Evolutionary conservation across 2,888 invertebrate genomes (phyloP), one percentile per base, ranked within the genome.

Genomic region (Cryptocephalus primarius): DNA sequence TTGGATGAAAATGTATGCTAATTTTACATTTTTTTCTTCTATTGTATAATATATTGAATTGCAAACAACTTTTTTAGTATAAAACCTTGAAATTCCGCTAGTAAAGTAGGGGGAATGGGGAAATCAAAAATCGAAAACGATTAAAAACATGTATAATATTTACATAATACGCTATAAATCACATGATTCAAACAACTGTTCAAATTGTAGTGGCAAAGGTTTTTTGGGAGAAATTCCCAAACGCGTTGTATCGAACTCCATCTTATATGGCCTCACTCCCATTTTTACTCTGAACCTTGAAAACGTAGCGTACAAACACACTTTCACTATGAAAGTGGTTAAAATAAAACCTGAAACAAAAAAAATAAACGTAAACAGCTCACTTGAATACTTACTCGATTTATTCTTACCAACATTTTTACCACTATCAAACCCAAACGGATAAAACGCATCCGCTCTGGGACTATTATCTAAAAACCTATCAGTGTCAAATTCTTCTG

Each of bases 401-500:
- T 39, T 9, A 4, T 36, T 46, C 48, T 48, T 42, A 56, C 56
- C 44, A 43, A 56, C 49, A 33, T 46, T 43, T 32, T 43, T 49
- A 14, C 43, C 40, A 14, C 32, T 33, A 33, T 48, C 53, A 9
- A 42, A 9, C 39, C 57, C 59, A 48, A 59, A 59, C 32, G 60
- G 60, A 39, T 56, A 31, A 46, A 52, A 59, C 9, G 49, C 48
- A 14, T 42, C 40, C 2, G 50, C 36, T 33, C 51, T 49, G 32
- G 50, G 42, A 46, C 50, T 51, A 40, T 55, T 55, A 40, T 58
- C 55, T 2, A 47, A 46, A 48, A 61, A 61, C 42, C 60, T 48
- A 40, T 58, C 56, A 1, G 60, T 59, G 45, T 60, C 56, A 41
- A 60, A 61, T 8, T 48, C 34, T 42, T 58, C 57, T 10, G 60